Evolutionary conservation across 2,797 vertebrate genomes (phyloP), one percentile per base, ranked within the genome.

Genomic region (Cetoscarus ocellatus): DNA sequence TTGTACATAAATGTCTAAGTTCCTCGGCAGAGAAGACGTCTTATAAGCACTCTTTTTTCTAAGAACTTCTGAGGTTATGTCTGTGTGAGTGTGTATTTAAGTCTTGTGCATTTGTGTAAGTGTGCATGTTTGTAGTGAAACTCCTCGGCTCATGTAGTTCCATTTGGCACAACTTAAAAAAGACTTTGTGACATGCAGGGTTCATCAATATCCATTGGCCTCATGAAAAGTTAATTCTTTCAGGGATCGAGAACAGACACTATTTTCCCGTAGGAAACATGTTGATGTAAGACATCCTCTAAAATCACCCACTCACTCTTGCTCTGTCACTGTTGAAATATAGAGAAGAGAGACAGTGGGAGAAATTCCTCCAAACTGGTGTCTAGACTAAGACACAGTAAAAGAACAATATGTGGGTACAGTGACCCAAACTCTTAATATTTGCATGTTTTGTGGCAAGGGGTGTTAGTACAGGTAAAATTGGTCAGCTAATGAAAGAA

Each of bases 181-280:
- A 73, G 44, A 77, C 50, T 48, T 71, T 39, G 61, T 72, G 56
- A 77, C 62, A 76, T 53, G 53, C 60, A 80, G 57, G 62, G 53
- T 80, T 86, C 57, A 81, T 88, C 83, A 87, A 82, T 82, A 86
- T 78, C 67, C 54, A 73, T 67, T 66, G 74, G 74, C 74, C 76
- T 85, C 78, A 79, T 87, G 50, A 88, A 88, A 87, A 71, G 44
- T 79, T 69, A 67, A 89, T 86, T 82, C 27, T 67, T 70, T 81
- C 68, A 77, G 69, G 56, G 67, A 66, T 80, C 50, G 45, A 82
- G 74, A 82, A 77, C 73, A 84, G 73, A 83, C 60, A 67, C 11
- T 43, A 39, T 60, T 72, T 77, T 66, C 65, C 64, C 79, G 45
- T 60, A 73, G 55, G 61, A 77, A 54, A 67, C 47, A 70, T 76